Base-by-base conservation (phyloP, 2,888 invertebrate genomes). In the Lypha dubia region DNA sequence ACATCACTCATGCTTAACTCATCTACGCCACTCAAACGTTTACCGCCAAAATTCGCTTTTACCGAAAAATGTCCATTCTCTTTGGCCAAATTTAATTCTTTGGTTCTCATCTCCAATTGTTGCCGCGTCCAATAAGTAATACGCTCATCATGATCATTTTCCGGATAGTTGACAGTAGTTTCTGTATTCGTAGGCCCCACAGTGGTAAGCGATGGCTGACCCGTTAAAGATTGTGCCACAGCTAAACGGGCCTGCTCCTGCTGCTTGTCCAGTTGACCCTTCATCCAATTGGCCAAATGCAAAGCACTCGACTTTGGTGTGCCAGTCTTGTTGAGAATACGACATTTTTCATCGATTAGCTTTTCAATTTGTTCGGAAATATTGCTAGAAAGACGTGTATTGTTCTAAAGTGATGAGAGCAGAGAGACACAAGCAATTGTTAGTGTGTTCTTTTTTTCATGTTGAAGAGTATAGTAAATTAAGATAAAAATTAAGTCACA, bases 251-350 rank as follows among this genome's bases (percentile, higher is more conserved):
- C 92, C 87, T 92, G 91, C 67, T 92, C 91, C 86, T 94, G 94
- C 63, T 94, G 94, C 58, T 94, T 93, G 86, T 95, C 95, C 67
- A 96, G 93, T 83, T 96, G 94, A 5, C 95, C 95, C 80, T 95
- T 95, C 95, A 96, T 96, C 96, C 96, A 96, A 88, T 95, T 94
- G 86, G 96, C 96, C 86, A 96, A 92, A 88, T 96, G 96, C 65
- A 96, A 91, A 0, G 96, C 95, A 76, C 95, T 95, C 17, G 95
- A 95, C 90, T 94, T 95, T 88, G 95, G 94, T 49, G 94, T 93
- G 65, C 94, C 94, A 67, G 93, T 93, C 90, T 94, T 94, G 86
- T 94, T 94, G 83, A 95, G 91, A 83, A 94, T 94, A 86, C 94
- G 94, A 90, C 94, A 95, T 88, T 94, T 94, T 89, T 94, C 94